phyloP scores from a whole-genome alignment of 2,113 vertebrate genomes.

The Sander lucioperca region DNA sequence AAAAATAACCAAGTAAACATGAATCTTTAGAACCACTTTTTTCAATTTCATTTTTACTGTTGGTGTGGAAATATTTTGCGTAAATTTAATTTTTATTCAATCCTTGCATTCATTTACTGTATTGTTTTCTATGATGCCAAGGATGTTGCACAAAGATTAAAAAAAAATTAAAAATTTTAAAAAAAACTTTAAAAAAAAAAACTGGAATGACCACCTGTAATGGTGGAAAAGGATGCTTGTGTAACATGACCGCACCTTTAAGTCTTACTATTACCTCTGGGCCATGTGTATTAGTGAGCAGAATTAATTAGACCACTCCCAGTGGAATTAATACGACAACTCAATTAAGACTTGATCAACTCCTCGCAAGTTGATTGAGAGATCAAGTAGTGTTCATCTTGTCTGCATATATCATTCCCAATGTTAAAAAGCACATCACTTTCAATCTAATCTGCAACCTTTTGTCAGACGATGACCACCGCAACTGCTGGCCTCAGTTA shows the following conservation, averaged over 20 bases:
- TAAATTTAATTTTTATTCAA: neutral
- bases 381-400: constrained; percentile 70
- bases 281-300: constrained; percentile 45
- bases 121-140: neutral
- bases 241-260: constrained; percentile 42
- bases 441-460: constrained; percentile 70
- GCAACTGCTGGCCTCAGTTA: constrained; percentile 72
- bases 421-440: constrained; percentile 64
- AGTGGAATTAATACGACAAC: constrained; percentile 69
- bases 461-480: constrained; percentile 69
- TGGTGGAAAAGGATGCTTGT: neutral
- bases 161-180: too few species aligned
- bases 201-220: neutral
- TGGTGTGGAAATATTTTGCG: neutral
- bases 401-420: constrained; percentile 60
- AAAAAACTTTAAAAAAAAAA: neutral
- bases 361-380: constrained; percentile 71
- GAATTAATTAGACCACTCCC: constrained; percentile 68
- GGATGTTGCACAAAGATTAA: neutral
- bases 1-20: neutral
- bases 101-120: neutral
- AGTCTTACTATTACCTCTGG: constrained; percentile 39
- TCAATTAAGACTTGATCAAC: constrained; percentile 82
- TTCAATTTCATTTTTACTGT: neutral
- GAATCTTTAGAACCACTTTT: neutral